Percentiles rank a stretch among this genome's conserved stretches.
Conservation (phyloP, 2,797 vertebrate genomes). For the Fistularia tabacaria region DNA sequence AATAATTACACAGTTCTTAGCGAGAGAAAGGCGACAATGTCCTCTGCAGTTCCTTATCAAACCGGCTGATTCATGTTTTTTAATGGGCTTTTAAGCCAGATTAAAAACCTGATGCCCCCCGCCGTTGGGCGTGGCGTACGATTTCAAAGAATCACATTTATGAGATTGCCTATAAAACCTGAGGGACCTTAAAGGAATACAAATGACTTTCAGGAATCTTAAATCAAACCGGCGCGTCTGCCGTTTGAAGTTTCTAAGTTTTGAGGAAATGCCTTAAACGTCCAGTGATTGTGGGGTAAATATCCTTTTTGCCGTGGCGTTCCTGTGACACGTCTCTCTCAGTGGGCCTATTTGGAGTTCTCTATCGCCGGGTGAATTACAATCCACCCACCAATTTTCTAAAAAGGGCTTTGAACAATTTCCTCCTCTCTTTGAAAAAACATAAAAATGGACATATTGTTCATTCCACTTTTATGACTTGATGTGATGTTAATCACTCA, state of each 20-base stretch:
- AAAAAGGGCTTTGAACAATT: too few relatives aligned
- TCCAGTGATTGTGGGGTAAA: slow-evolving; percentile 1
- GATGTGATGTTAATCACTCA: too few relatives aligned
- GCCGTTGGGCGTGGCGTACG: slow-evolving; percentile 45
- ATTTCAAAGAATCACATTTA: slow-evolving; percentile 50
- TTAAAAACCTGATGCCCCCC: slow-evolving; percentile 63
- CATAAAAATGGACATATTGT: not conserved
- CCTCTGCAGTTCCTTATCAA: slow-evolving; percentile 39
- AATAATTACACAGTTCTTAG: slow-evolving; percentile 55
- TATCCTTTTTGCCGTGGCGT: not conserved
- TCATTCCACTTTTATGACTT: too few relatives aligned
- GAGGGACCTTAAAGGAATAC: slow-evolving; percentile 40
- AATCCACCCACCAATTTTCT: too few relatives aligned
- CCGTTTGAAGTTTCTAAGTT: slow-evolving; percentile 25
- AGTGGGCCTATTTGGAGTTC: slow-evolving; percentile 1
- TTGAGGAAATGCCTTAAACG: slow-evolving; percentile 13
- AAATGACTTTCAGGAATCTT: slow-evolving; percentile 46
- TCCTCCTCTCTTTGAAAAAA: not conserved
- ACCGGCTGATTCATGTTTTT: slow-evolving; percentile 56
- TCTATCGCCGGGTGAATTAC: not conserved
- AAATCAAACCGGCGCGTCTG: slow-evolving; percentile 24
- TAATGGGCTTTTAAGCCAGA: slow-evolving; percentile 71
- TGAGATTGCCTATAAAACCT: slow-evolving; percentile 60
- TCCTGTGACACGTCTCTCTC: slow-evolving; percentile 1
- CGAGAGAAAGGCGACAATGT: slow-evolving; percentile 35